Conservation (phyloP, 1,140 invertebrate species). For the Bombyx mandarina region DNA sequence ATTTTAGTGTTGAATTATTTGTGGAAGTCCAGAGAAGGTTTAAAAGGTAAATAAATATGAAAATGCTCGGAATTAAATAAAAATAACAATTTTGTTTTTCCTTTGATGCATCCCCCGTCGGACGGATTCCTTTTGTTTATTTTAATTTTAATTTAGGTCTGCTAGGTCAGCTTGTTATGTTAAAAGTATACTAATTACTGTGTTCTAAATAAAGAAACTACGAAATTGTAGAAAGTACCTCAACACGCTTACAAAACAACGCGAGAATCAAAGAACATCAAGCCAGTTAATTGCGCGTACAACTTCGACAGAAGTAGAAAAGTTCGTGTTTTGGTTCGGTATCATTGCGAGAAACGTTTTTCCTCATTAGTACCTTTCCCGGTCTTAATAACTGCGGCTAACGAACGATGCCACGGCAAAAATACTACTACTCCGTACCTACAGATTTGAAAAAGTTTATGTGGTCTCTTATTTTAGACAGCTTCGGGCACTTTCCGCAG, state of each 20-base stretch:
- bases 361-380: conserved; percentile 35
- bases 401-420: conserved; percentile 21
- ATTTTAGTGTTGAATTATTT: too few species aligned
- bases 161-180: too few species aligned
- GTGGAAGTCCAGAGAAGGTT: too few species aligned
- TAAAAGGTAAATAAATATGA: too few species aligned
- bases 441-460: conserved; percentile 1
- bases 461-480: not conserved
- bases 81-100: too few species aligned
- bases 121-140: too few species aligned
- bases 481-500: not conserved
- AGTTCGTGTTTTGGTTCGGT: conserved; percentile 25
- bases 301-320: conserved; percentile 24
- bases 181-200: too few species aligned
- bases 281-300: conserved; percentile 32
- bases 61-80: too few species aligned
- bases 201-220: too few species aligned
- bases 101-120: too few species aligned
- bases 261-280: conserved; percentile 22
- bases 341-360: conserved; percentile 36
- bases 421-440: not conserved
- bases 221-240: too few species aligned
- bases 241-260: conserved; percentile 12
- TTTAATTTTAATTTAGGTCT: too few species aligned
- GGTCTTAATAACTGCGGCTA: conserved; percentile 20